A percentile compares a stretch with the other conserved stretches of the same genome.
Conservation (phyloP, 2,888 invertebrate genomes). For the Meteorus colon region DNA sequence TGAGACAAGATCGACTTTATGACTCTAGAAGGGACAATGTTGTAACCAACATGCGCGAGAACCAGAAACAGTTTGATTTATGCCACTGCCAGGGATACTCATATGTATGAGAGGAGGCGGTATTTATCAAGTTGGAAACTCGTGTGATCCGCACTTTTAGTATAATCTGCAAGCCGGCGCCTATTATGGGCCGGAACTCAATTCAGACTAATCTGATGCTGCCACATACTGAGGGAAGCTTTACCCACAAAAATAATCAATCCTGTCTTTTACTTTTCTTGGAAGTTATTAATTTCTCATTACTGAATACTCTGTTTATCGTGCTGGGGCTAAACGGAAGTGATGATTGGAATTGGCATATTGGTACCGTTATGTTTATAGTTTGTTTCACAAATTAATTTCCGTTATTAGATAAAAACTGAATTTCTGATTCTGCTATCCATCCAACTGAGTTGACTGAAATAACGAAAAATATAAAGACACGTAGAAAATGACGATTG, state of each 20-base stretch:
- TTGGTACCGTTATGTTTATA: conserved; percentile 36
- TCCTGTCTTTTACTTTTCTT: conserved; percentile 1
- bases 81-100: conserved; percentile 75
- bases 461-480: background rate
- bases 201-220: conserved; percentile 90
- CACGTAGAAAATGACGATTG: background rate
- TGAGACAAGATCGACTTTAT: conserved; percentile 80
- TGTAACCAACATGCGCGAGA: conserved; percentile 79
- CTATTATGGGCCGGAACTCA: conserved; percentile 79
- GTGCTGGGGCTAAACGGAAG: conserved; percentile 21
- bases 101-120: conserved; percentile 71
- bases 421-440: conserved; percentile 21
- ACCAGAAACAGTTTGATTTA: conserved; percentile 81
- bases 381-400: conserved; percentile 58
- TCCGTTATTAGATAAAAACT: conserved; percentile 27
- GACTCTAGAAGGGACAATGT: conserved; percentile 83
- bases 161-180: conserved; percentile 82
- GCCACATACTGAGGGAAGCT: conserved; percentile 74
- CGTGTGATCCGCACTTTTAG: conserved; percentile 84
- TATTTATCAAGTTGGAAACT: conserved; percentile 80
- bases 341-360: conserved; percentile 22
- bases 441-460: conserved; percentile 3
- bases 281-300: conserved; percentile 27
- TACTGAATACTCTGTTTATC: conserved; percentile 16
- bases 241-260: conserved; percentile 10